phyloP scores from a whole-genome alignment of 2,113 vertebrate species.

The Callionymus lyra region DNA sequence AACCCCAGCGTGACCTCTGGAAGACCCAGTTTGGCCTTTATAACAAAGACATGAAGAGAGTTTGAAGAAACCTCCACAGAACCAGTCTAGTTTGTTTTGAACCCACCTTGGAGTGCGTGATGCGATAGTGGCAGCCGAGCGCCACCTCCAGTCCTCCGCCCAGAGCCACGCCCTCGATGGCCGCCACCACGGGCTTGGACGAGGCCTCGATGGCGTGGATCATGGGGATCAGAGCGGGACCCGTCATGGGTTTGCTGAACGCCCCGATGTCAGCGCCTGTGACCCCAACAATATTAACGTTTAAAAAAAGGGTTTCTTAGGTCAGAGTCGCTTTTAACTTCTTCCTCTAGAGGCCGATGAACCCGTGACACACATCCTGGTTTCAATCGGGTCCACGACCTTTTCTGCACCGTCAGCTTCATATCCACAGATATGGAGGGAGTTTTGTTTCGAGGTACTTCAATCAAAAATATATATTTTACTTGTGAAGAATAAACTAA shows the following conservation, averaged over 20 bases:
- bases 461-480: too few relatives aligned
- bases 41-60: constrained; percentile 6
- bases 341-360: too few relatives aligned
- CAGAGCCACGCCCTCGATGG: constrained; percentile 79
- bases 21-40: constrained; percentile 75
- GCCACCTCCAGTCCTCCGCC: constrained; percentile 88
- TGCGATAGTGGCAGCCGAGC: constrained; percentile 85
- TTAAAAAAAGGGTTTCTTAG: too few relatives aligned
- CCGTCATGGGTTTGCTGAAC: constrained; percentile 26
- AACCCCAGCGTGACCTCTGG: constrained; percentile 85
- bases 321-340: too few relatives aligned
- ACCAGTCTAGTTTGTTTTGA: not conserved
- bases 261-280: constrained; percentile 80
- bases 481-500: too few relatives aligned
- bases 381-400: too few relatives aligned
- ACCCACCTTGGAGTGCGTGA: constrained; percentile 77
- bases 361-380: too few relatives aligned
- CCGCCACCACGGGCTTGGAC: constrained; percentile 82
- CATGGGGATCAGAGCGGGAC: constrained; percentile 38
- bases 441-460: too few relatives aligned
- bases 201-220: constrained; percentile 71
- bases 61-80: not conserved
- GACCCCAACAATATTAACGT: too few relatives aligned
- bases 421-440: too few relatives aligned
- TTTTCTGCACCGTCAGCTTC: too few relatives aligned